These are phyloP conservation scores for Caerostris darwini DNA, from an alignment of 1,140 invertebrate genomes.

Conservation along the genomic window DNA sequence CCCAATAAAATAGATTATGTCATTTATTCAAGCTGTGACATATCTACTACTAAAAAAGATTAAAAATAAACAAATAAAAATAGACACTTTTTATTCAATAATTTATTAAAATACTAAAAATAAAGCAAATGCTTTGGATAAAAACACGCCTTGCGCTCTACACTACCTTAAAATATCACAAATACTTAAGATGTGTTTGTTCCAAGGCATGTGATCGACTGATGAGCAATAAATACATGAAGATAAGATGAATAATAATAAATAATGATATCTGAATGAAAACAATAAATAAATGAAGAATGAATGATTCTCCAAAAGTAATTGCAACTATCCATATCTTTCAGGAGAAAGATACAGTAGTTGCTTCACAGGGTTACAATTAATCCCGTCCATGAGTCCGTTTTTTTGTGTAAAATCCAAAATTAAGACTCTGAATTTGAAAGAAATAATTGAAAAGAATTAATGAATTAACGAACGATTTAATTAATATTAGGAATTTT, in stretches of 20 bases:
- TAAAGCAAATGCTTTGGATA: constrained; percentile 22
- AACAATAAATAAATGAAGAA: constrained; percentile 31
- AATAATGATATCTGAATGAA: constrained; percentile 17
- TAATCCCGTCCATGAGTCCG: no score
- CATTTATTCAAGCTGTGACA: no score
- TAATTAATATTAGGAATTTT: no score
- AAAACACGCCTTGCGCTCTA: constrained; percentile 13
- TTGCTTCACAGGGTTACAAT: no score
- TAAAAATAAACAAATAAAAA: background rate
- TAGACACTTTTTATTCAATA: background rate
- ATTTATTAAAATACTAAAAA: constrained; percentile 40
- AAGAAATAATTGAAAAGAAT: no score
- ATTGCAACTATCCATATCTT: background rate
- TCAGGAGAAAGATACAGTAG: background rate
- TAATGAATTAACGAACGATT: no score
- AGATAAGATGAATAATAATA: background rate
- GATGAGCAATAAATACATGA: constrained; percentile 32
- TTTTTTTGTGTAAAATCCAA: no score
- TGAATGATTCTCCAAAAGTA: background rate
- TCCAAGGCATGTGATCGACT: constrained; percentile 30
- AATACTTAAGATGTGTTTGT: constrained; percentile 41
- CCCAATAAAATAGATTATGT: no score
- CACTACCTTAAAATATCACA: constrained; percentile 57
- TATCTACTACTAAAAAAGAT: no score
- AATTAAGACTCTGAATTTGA: no score